A percentile compares a stretch with the other conserved stretches of the same genome.
Conservation (phyloP, 2,888 invertebrate genomes). For the Brachyptera putata region DNA sequence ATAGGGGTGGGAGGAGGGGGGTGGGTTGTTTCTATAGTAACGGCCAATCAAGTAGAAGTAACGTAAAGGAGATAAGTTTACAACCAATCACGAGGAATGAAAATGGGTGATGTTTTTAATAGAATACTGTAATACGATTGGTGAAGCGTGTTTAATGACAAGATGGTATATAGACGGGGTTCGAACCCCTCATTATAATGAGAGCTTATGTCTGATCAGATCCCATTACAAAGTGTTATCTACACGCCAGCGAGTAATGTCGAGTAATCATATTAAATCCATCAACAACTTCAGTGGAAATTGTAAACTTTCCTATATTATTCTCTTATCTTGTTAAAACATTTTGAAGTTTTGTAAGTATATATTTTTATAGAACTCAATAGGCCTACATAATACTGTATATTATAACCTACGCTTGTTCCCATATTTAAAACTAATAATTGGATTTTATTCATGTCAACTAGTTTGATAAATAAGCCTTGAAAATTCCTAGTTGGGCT, state of each 20-base stretch:
- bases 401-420: too few relatives aligned
- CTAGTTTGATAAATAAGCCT: too few relatives aligned
- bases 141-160: constrained; percentile 35
- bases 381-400: too few relatives aligned
- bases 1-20: background rate
- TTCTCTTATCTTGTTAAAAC: too few relatives aligned
- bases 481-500: too few relatives aligned
- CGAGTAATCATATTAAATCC: too few relatives aligned
- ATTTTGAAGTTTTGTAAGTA: too few relatives aligned
- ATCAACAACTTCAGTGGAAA: too few relatives aligned
- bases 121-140: constrained; percentile 33
- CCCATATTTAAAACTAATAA: too few relatives aligned
- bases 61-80: constrained; percentile 34
- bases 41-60: constrained; percentile 35
- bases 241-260: background rate
- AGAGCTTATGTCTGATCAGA: constrained; percentile 19
- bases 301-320: too few relatives aligned
- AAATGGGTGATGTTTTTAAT: constrained; percentile 34
- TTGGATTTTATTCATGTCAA: too few relatives aligned
- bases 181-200: constrained; percentile 13
- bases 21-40: constrained; percentile 30
- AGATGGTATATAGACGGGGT: constrained; percentile 3
- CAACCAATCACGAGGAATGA: constrained; percentile 32
- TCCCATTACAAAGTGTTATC: background rate
- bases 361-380: too few relatives aligned